Evolutionary conservation across 2,113 vertebrate species (phyloP), one percentile per base, ranked within the genome.

Genomic region (Pungitius pungitius): DNA sequence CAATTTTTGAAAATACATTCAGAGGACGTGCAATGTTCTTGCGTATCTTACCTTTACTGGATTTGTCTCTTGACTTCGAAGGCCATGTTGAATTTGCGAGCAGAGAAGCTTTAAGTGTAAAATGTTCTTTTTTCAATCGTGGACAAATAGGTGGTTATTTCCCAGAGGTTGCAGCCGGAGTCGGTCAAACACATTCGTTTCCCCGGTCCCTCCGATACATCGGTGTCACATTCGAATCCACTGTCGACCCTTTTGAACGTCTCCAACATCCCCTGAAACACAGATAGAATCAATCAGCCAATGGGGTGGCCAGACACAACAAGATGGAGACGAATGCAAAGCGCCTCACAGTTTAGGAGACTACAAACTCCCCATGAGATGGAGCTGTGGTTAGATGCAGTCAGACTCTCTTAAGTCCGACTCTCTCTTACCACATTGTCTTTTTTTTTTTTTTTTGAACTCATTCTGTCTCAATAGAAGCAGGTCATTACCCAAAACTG

Each of bases 391-490:
- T 82, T 68, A 59, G 51, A 55, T 26, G 8, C 24, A 40, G 33
- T n/a, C n/a, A n/a, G n/a, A n/a, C n/a, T n/a, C n/a, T n/a, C n/a
- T 67, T 61, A 68, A 68, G 6, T 65, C 26, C 60, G 60, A 33
- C 72, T 69, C 51, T n/a, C n/a, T n/a, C n/a, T n/a, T n/a, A n/a
- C n/a, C n/a, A n/a, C n/a, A n/a, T n/a, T n/a, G n/a, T n/a, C n/a
- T n/a, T n/a, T n/a, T n/a, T n/a, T n/a, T n/a, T n/a, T n/a, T n/a
- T n/a, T n/a, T n/a, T n/a, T n/a, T n/a, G n/a, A n/a, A n/a, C n/a
- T n/a, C n/a, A n/a, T n/a, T n/a, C n/a, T 93, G 90, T 93, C 92
- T 81, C 67, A 83, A 87, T 66, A 83, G 93, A 93, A 93, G 75
- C 90, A 90, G 92, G 92, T 90, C 91, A 91, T 69, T 80, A 73